Evolutionary conservation across 2,888 invertebrate genomes (phyloP).

Genomic region (Orthosia cruda): DNA sequence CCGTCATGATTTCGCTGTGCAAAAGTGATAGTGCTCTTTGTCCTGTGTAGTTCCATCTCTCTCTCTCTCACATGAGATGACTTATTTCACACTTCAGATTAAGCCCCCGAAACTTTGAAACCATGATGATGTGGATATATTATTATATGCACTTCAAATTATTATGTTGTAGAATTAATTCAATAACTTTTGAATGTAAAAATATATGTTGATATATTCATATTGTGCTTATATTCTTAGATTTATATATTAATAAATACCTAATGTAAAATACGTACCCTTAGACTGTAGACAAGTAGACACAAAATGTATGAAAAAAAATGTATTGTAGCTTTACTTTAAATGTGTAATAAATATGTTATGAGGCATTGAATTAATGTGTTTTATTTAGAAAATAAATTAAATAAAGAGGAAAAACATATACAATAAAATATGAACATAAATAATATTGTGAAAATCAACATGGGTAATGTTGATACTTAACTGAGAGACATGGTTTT

Average conservation of each 20-base stretch:
- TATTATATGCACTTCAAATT: not conserved
- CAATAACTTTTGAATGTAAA: not conserved
- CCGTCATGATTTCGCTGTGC: too few relatives aligned
- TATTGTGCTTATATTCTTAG: conserved; percentile 4
- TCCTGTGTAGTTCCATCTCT: too few relatives aligned
- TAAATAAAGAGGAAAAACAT: too few relatives aligned
- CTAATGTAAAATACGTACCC: conserved; percentile 49
- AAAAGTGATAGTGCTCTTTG: too few relatives aligned
- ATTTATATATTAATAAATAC: conserved; percentile 1
- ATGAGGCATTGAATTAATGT: conserved; percentile 46
- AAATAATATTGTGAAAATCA: too few relatives aligned
- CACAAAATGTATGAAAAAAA: conserved; percentile 72
- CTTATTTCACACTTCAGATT: too few relatives aligned
- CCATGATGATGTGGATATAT: not conserved
- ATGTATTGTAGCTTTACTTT: conserved; percentile 48
- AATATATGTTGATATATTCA: not conserved
- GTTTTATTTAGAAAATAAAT: conserved; percentile 20
- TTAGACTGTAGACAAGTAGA: conserved; percentile 67
- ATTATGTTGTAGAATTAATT: not conserved
- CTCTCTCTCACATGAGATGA: too few relatives aligned
- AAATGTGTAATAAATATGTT: conserved; percentile 70
- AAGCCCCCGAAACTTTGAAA: not conserved
- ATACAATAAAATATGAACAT: too few relatives aligned
- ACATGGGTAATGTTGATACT: too few relatives aligned
- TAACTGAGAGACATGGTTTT: too few relatives aligned